Conservation (phyloP, 2,888 invertebrate species). For the Endomychus coccineus region DNA sequence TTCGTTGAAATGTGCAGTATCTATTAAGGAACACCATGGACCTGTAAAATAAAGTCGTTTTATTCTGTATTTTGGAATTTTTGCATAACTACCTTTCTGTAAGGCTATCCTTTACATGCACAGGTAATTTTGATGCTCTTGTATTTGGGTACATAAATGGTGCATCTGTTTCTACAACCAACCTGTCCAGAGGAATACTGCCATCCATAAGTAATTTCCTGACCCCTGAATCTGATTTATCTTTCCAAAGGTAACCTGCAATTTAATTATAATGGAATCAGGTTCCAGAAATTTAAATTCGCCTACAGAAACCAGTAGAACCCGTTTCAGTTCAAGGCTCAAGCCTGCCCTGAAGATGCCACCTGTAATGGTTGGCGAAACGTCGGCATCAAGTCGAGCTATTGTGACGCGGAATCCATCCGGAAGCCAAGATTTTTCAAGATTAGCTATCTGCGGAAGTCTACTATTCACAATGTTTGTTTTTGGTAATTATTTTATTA, state of each 20-base stretch:
- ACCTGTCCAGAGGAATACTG: constrained; percentile 71
- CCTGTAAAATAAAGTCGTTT: constrained; percentile 40
- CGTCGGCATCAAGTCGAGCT: too few relatives aligned
- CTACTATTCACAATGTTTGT: too few relatives aligned
- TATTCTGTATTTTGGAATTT: not conserved
- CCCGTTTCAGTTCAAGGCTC: too few relatives aligned
- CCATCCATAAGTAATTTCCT: constrained; percentile 74
- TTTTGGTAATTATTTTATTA: too few relatives aligned
- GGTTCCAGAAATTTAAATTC: constrained; percentile 1
- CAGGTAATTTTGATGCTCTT: constrained; percentile 82
- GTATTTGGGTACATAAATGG: constrained; percentile 96
- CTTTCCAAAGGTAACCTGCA: constrained; percentile 76
- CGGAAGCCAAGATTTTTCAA: too few relatives aligned
- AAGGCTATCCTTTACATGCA: constrained; percentile 78
- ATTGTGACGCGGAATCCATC: too few relatives aligned
- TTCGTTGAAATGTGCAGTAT: constrained; percentile 92
- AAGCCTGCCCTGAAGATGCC: too few relatives aligned
- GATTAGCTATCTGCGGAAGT: too few relatives aligned
- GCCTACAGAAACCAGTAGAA: too few relatives aligned
- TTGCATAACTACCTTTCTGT: constrained; percentile 64
- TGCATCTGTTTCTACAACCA: constrained; percentile 88
- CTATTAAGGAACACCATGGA: constrained; percentile 76
- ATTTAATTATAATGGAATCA: constrained; percentile 3
- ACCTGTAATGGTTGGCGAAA: too few relatives aligned
- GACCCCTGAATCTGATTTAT: constrained; percentile 86